Conservation (phyloP, 2,888 invertebrate species). For the Ephialtes manifestator region DNA sequence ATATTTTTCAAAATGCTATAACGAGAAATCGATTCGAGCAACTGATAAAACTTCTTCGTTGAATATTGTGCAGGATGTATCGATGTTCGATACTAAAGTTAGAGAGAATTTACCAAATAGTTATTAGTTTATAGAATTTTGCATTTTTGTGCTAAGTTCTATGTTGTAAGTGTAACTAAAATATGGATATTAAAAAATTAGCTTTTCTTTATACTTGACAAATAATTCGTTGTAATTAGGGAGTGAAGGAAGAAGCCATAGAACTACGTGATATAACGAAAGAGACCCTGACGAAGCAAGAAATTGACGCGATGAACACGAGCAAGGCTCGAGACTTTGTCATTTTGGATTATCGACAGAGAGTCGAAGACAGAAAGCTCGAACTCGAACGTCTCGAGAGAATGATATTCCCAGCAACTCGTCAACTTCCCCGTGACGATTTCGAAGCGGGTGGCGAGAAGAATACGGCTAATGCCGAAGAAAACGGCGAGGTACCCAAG, state of each 20-base stretch:
- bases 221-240: slow-evolving; percentile 82
- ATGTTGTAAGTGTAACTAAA: no score
- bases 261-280: slow-evolving; percentile 91
- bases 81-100: no score
- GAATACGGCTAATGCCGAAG: slow-evolving; percentile 78
- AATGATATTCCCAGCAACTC: slow-evolving; percentile 90
- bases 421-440: slow-evolving; percentile 79
- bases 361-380: slow-evolving; percentile 90
- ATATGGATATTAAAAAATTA: neutral
- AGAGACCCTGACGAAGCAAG: slow-evolving; percentile 90
- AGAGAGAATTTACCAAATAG: no score
- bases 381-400: slow-evolving; percentile 93
- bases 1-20: no score
- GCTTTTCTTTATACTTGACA: slow-evolving; percentile 13
- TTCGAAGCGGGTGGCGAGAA: slow-evolving; percentile 82
- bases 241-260: slow-evolving; percentile 91
- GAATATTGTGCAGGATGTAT: no score
- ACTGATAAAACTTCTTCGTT: no score
- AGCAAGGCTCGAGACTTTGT: slow-evolving; percentile 89
- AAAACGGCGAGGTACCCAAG: slow-evolving; percentile 84
- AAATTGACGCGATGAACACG: slow-evolving; percentile 90
- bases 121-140: no score
- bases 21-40: no score
- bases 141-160: no score
- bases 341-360: slow-evolving; percentile 87